phyloP scores from a whole-genome alignment of 2,888 invertebrate genomes.

The Thymelicus lineola region DNA sequence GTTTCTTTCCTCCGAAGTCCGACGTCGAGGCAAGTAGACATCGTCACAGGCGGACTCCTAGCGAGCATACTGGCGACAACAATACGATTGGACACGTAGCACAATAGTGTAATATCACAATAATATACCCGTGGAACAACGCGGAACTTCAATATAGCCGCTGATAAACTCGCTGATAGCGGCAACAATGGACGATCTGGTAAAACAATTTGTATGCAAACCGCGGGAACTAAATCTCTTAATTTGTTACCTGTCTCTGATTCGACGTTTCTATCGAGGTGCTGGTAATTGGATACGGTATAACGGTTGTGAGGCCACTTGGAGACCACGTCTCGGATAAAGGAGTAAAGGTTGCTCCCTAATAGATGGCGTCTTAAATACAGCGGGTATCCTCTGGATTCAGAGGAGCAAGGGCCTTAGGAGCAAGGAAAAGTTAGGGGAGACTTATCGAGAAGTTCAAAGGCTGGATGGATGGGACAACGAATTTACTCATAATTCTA shows the following conservation, averaged over 20 bases:
- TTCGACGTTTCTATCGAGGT: slow-evolving; percentile 54
- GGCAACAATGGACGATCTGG: slow-evolving; percentile 68
- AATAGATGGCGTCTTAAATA: too few species aligned
- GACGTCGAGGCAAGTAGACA: too few species aligned
- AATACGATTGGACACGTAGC: slow-evolving; percentile 18
- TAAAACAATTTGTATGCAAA: slow-evolving; percentile 78
- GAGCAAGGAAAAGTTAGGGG: too few species aligned
- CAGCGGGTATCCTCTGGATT: too few species aligned
- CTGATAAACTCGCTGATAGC: slow-evolving; percentile 55
- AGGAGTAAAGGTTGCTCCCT: too few species aligned
- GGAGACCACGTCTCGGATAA: too few species aligned
- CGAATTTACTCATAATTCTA: too few species aligned
- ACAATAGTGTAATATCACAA: slow-evolving; percentile 40
- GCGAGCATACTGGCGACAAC: neutral
- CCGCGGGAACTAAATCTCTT: slow-evolving; percentile 72
- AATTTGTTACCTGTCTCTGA: slow-evolving; percentile 68
- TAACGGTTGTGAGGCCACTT: neutral
- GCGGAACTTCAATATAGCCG: slow-evolving; percentile 57
- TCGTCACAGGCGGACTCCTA: too few species aligned
- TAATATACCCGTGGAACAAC: slow-evolving; percentile 42
- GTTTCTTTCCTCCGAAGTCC: too few species aligned
- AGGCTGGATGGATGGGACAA: too few species aligned
- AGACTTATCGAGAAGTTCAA: too few species aligned
- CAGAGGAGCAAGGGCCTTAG: too few species aligned
- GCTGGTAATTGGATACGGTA: slow-evolving; percentile 35